Conservation (phyloP, 2,797 vertebrate species). For the Malacoraja senta region DNA sequence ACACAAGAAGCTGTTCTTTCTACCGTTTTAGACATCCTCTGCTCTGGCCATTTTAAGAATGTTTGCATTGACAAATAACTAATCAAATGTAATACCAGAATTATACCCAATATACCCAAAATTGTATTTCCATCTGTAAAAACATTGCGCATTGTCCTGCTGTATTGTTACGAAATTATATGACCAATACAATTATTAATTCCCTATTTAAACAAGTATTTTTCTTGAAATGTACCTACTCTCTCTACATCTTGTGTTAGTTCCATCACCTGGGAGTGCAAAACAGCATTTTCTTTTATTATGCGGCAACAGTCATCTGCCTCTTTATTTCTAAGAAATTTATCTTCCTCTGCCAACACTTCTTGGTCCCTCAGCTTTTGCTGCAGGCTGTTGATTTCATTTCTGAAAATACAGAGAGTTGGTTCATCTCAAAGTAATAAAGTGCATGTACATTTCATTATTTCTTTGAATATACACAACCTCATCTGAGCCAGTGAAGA, state of each 20-base stretch:
- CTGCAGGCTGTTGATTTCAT: constrained; percentile 43
- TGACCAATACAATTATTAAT: too few relatives aligned
- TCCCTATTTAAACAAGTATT: not conserved
- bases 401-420: constrained; percentile 25
- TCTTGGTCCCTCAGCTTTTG: constrained; percentile 44
- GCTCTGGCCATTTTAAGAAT: not conserved
- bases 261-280: constrained; percentile 39
- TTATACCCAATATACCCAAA: not conserved
- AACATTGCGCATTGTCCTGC: not conserved
- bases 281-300: constrained; percentile 41
- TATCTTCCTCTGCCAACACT: constrained; percentile 43
- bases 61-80: not conserved
- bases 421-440: not conserved
- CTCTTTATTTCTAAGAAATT: constrained; percentile 41
- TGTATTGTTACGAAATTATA: not conserved
- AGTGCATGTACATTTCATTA: not conserved
- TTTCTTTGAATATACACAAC: not conserved
- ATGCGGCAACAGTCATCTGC: constrained; percentile 39
- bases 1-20: not conserved
- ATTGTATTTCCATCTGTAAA: not conserved
- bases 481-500: not conserved
- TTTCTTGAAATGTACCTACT: constrained; percentile 32
- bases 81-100: not conserved
- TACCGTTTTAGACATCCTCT: not conserved
- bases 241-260: constrained; percentile 34